Base-by-base conservation (phyloP, 2,888 invertebrate genomes). In the Dryocosmus kuriphilus region DNA sequence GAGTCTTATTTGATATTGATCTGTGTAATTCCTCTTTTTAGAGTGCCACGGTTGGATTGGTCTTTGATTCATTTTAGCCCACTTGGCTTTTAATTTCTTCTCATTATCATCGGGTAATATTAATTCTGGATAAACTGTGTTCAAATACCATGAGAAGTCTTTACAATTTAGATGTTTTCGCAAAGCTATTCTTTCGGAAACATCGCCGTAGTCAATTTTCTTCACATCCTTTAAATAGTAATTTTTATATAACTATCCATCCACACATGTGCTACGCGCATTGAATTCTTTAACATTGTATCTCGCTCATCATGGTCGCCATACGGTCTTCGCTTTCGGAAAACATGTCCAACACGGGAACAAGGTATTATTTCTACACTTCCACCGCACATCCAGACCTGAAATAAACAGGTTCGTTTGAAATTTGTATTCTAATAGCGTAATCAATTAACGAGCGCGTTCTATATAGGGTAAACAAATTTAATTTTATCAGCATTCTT, bases 331-430 rank as follows among this genome's bases (percentile, higher is more conserved):
- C 98, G 93, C 85, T 96, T 96, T 67, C 99, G 94, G 91, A 99
- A 99, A 51, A 99, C 97, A 90, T 99, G 99, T 0, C 99, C 99
- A 0, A 99, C 98, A 27, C 98, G 94, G 51, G 98, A 98, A 90
- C 99, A 99, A 0, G 99, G 99, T 55, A 98, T 94, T 78, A 99
- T 94, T 90, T 98, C 97, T 19, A 99, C 92, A 9, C 94, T 93
- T 0, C 99, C 99, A 3, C 99, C 99, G 89, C 99, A 99, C 95
- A 97, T 98, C 99, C 99, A 99, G 61, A 97, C 95, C 96, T 97
- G 55, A 51, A 78, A 30, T 63, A 46, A 8, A 77, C n/a, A 35
- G 4, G 7, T 55, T 2, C 24, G 3, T 57, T 57, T 24, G 4
- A 51, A 8, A 51, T 2, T 51, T 51, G 4, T 16, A 41, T 6